Percentiles rank a stretch among this genome's conserved stretches.
Conservation (phyloP, 2,113 vertebrate genomes). For the Carollia perspicillata region DNA sequence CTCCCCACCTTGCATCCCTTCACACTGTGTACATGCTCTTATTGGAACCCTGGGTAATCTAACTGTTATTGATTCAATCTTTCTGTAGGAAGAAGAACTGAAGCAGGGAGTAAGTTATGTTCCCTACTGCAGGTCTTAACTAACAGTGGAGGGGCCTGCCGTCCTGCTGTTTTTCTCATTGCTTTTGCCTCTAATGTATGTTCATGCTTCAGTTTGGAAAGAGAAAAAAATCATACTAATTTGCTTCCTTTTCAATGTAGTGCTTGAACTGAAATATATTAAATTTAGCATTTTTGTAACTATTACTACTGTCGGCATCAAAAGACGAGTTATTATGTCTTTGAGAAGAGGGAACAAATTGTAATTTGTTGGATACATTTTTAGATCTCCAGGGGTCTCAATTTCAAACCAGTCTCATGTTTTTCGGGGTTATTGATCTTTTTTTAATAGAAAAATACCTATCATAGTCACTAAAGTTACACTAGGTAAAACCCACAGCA, state of each 20-base stretch:
- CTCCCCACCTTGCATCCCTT: slow-evolving; percentile 43
- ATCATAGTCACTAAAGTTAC: neutral
- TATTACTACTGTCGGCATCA: slow-evolving; percentile 32
- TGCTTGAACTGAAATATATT: slow-evolving; percentile 67
- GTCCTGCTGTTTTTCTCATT: slow-evolving; percentile 74
- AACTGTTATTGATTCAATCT: slow-evolving; percentile 81
- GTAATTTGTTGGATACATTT: slow-evolving; percentile 21
- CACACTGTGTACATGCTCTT: slow-evolving; percentile 52
- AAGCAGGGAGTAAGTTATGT: slow-evolving; percentile 90
- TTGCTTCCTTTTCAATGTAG: slow-evolving; percentile 72
- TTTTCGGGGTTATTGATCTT: neutral
- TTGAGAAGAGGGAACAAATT: slow-evolving; percentile 43
- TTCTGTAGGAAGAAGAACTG: slow-evolving; percentile 92
- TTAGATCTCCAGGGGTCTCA: neutral
- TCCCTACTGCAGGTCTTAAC: slow-evolving; percentile 77
- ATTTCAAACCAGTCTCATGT: slow-evolving; percentile 17
- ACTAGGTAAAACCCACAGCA: neutral
- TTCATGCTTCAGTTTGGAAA: slow-evolving; percentile 76
- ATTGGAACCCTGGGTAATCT: slow-evolving; percentile 70
- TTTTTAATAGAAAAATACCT: neutral
- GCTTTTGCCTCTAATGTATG: slow-evolving; percentile 81
- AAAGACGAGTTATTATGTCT: slow-evolving; percentile 30
- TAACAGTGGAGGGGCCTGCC: slow-evolving; percentile 79
- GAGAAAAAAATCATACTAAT: slow-evolving; percentile 72
- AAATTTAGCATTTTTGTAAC: slow-evolving; percentile 52